A percentile compares a stretch with the other conserved stretches of the same genome.
Evolutionary conservation across 2,888 invertebrate species (phyloP).

Genomic region (Amblyteles armatorius): DNA sequence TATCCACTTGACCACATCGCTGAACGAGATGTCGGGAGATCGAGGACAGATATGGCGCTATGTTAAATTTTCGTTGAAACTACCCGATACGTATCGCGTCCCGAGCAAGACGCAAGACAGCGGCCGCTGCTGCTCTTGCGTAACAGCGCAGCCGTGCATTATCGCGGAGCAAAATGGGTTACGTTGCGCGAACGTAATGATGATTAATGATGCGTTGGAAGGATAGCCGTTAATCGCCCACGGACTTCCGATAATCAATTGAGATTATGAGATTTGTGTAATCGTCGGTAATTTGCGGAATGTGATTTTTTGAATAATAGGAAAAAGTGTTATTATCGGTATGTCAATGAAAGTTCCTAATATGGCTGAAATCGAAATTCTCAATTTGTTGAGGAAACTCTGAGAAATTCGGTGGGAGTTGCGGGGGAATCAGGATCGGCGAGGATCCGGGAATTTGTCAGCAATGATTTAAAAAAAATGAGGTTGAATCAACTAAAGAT

Average conservation of each 20-base stretch:
- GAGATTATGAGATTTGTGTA: slow-evolving; percentile 18
- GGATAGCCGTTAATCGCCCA: slow-evolving; percentile 36
- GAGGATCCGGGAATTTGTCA: too few species aligned
- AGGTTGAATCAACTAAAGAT: too few species aligned
- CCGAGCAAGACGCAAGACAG: neutral
- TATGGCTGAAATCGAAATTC: neutral
- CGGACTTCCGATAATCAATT: slow-evolving; percentile 26
- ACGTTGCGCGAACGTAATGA: neutral
- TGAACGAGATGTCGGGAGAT: slow-evolving; percentile 50
- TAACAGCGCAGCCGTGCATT: slow-evolving; percentile 19
- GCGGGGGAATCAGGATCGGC: too few species aligned
- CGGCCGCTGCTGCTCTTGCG: slow-evolving; percentile 16
- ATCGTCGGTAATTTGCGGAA: slow-evolving; percentile 5
- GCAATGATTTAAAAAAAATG: too few species aligned
- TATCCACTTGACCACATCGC: slow-evolving; percentile 56
- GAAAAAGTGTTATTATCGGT: neutral
- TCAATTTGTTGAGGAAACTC: neutral
- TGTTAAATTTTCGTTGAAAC: slow-evolving; percentile 39
- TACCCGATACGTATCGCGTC: slow-evolving; percentile 36
- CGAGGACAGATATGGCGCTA: slow-evolving; percentile 52
- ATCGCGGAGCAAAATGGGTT: slow-evolving; percentile 15
- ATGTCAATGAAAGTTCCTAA: neutral
- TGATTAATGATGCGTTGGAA: neutral
- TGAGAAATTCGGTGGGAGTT: too few species aligned
- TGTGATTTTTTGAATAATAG: neutral